Percentiles rank a stretch among this genome's conserved stretches.
Conservation (phyloP, 2,797 vertebrate genomes). For the Enteromius thamalakanensis region DNA sequence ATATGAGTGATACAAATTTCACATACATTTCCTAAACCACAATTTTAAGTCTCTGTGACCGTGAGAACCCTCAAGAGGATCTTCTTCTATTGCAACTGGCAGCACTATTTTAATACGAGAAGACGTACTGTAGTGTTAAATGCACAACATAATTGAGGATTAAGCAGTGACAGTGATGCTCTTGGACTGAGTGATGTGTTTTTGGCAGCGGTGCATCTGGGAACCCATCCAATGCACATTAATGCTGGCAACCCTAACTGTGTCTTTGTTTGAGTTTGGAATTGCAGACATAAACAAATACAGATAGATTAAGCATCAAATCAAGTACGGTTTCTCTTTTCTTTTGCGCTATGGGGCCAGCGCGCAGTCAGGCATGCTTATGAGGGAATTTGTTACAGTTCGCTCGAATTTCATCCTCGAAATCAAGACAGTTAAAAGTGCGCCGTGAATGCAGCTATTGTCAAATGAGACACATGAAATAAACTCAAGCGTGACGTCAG, state of each 20-base stretch:
- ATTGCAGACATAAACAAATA: slow-evolving; percentile 35
- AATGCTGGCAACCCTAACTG: slow-evolving; percentile 32
- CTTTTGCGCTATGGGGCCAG: slow-evolving; percentile 1
- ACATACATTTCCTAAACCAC: neutral
- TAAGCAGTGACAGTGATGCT: slow-evolving; percentile 32
- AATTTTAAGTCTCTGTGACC: neutral
- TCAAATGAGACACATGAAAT: slow-evolving; percentile 15
- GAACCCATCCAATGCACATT: slow-evolving; percentile 45
- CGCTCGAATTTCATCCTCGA: slow-evolving; percentile 35
- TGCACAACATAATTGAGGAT: slow-evolving; percentile 19
- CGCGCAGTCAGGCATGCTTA: slow-evolving; percentile 12
- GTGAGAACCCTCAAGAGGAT: slow-evolving; percentile 13
- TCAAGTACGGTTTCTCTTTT: slow-evolving; percentile 25
- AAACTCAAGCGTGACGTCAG: slow-evolving; percentile 41
- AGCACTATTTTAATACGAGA: slow-evolving; percentile 6
- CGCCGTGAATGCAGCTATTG: slow-evolving; percentile 14
- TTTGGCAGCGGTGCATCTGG: slow-evolving; percentile 42
- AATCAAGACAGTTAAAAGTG: slow-evolving; percentile 17
- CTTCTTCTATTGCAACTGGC: neutral
- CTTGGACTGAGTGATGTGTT: slow-evolving; percentile 44
- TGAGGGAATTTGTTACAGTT: slow-evolving; percentile 24
- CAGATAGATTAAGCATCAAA: slow-evolving; percentile 39
- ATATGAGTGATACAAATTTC: neutral
- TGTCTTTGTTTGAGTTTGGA: slow-evolving; percentile 37
- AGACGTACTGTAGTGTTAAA: slow-evolving; percentile 5